Base-by-base conservation (phyloP, 2,113 vertebrate species). In the Ovis canadensis region DNA sequence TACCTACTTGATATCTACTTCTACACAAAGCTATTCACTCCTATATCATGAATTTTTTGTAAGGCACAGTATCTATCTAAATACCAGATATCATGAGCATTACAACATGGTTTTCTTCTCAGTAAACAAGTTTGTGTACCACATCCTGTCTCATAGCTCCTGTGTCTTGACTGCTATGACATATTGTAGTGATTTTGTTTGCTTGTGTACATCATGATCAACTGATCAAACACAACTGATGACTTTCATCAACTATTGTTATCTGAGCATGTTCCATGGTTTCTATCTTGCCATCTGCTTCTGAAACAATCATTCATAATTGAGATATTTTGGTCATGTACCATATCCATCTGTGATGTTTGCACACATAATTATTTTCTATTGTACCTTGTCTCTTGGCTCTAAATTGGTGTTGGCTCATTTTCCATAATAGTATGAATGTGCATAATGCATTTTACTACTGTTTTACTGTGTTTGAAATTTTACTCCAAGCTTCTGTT, bases 341-440 rank as follows among this genome's bases (percentile, higher is more conserved):
- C n/a, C 57, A 54, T 90, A 86, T 94, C 14, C 52, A 84, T 54
- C 11, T 88, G 33, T 88, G 83, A 92, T 57, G 23, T 97, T 13
- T 81, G 27, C 36, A 93, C 11, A 77, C 91, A 81, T 94, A 43
- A 19, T 60, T 78, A 45, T 92, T 92, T 94, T 67, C 54, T 92
- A 11, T 40, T 52, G 21, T 59, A 59, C 11, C 5, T 95, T 92
- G 43, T 95, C 29, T 87, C 52, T 93, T 92, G 54, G 14, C 43
- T 81, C 33, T 36, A 60, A 93, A 29, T 86, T 43, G 12, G 7
- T 62, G 29, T 67, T 84, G 67, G n/a, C 48, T 92, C 60, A 89
- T 97, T 96, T 82, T 88, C 9, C 21, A 50, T 82, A 45, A 11
- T 85, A 94, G 27, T 95, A 82, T 96, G 45, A 88, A 71, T 87